These are phyloP conservation scores for Syndactyla subalaris DNA, from an alignment of 2,797 vertebrate species.

Conservation along the genomic window DNA sequence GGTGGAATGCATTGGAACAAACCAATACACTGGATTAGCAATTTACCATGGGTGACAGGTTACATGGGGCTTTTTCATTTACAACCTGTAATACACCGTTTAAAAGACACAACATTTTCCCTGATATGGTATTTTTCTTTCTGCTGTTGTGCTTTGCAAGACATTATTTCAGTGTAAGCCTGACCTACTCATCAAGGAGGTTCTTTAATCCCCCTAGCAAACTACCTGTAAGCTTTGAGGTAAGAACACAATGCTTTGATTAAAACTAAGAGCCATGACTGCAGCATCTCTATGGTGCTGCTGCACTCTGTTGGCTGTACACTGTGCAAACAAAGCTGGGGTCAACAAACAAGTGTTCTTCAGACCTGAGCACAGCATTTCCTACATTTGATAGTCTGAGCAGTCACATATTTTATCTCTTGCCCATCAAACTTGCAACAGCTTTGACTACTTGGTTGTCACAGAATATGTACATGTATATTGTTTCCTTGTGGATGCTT, in stretches of 20 bases:
- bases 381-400: not conserved
- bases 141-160: not conserved
- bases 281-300: not conserved
- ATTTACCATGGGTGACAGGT: not conserved
- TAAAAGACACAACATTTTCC: not conserved
- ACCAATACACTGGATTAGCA: not conserved
- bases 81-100: not conserved
- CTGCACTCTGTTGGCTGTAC: not conserved
- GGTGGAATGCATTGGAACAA: not conserved
- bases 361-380: not conserved
- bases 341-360: not conserved
- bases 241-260: constrained; percentile 14
- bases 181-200: not conserved
- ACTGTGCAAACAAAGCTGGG: not conserved
- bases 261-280: not conserved
- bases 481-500: not conserved
- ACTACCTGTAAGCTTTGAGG: not conserved
- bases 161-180: not conserved
- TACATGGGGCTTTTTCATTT: not conserved
- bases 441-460: not conserved
- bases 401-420: not conserved
- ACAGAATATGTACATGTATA: not conserved
- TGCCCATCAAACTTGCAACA: not conserved
- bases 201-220: constrained; percentile 24
- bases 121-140: not conserved